A percentile compares a stretch with the other conserved stretches of the same genome.
These are phyloP conservation scores for Morbakka virulenta DNA, from an alignment of 30 jellyfish, hydroid and myxozoan species.

Conservation along the genomic window DNA sequence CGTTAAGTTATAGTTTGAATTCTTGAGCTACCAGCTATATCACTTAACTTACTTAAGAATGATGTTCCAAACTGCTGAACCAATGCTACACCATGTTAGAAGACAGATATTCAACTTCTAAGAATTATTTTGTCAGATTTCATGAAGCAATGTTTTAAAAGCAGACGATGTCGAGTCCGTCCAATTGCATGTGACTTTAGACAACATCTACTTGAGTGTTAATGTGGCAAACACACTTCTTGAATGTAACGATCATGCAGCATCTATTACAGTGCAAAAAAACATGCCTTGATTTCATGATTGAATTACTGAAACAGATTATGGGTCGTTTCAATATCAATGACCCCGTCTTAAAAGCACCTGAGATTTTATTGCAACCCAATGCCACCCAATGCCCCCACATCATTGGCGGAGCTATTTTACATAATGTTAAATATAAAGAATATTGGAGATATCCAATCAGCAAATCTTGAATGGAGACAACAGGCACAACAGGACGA, in stretches of 20 bases:
- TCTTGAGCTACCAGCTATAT: slow-evolving; percentile 17
- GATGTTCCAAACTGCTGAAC: no score
- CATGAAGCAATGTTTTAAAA: slow-evolving; percentile 8
- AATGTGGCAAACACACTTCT: slow-evolving; percentile 11
- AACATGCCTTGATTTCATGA: slow-evolving; percentile 12
- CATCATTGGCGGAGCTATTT: background rate
- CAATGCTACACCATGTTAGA: no score
- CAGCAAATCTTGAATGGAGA: no score
- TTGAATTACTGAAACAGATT: slow-evolving; percentile 5
- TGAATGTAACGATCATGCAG: slow-evolving; percentile 1
- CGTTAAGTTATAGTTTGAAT: no score
- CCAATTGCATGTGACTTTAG: slow-evolving; percentile 9
- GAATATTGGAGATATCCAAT: background rate
- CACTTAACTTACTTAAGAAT: slow-evolving; percentile 5
- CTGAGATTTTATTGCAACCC: background rate
- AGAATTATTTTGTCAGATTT: slow-evolving; percentile 9
- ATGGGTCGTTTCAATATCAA: background rate
- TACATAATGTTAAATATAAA: background rate
- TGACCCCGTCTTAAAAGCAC: background rate
- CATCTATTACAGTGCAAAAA: background rate
- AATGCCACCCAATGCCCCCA: slow-evolving; percentile 10
- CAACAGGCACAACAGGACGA: no score
- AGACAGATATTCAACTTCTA: slow-evolving; percentile 10
- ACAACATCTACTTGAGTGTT: slow-evolving; percentile 9
- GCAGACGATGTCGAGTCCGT: slow-evolving; percentile 11